Conservation (phyloP, 2,797 vertebrate genomes). For the Tarsius wallacei region DNA sequence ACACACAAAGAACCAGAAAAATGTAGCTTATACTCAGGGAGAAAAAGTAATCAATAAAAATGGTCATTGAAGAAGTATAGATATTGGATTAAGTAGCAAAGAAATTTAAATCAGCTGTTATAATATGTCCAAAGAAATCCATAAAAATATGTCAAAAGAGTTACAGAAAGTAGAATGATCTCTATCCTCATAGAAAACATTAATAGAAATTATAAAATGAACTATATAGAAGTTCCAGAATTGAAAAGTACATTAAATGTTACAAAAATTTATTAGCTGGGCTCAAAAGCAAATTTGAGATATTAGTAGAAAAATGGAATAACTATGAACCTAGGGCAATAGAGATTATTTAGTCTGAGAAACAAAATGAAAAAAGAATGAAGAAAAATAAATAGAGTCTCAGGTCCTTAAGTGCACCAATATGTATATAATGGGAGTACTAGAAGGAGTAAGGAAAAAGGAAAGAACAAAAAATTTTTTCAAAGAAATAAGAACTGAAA, state of each 20-base stretch:
- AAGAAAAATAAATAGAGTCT: neutral
- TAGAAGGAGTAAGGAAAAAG: neutral
- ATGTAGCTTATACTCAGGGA: neutral
- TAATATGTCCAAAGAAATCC: neutral
- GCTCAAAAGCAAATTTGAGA: neutral
- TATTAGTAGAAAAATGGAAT: neutral
- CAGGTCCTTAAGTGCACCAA: neutral
- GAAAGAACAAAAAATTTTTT: neutral
- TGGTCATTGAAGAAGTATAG: neutral
- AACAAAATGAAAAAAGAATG: neutral
- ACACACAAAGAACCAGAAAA: neutral
- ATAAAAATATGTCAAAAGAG: neutral
- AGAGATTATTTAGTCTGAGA: neutral
- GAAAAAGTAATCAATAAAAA: neutral
- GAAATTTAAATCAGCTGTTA: neutral
- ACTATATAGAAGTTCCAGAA: neutral
- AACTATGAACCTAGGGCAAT: neutral
- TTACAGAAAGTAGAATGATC: neutral
- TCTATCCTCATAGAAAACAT: neutral
- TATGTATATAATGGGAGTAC: neutral
- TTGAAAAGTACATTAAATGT: neutral
- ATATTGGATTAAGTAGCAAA: neutral
- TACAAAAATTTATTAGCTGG: neutral
- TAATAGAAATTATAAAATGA: neutral
- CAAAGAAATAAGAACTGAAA: neutral